Conservation (phyloP, 1,140 invertebrate genomes). For the Artemia franciscana region DNA sequence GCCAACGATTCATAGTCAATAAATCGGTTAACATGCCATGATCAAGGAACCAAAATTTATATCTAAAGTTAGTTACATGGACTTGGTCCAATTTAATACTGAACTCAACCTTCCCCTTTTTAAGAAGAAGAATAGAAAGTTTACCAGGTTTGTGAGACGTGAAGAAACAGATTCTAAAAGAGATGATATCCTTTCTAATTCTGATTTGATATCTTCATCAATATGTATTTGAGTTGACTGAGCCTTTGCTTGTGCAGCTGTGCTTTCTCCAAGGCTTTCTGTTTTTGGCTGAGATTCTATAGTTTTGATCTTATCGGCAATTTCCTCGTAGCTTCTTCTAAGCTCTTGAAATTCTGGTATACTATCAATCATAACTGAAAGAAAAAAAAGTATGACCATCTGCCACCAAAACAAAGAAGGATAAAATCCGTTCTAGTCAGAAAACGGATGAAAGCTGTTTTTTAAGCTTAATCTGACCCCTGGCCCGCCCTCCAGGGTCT, state of each 20-base stretch:
- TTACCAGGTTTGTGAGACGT: neutral
- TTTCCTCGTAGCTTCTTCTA: neutral
- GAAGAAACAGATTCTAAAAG: neutral
- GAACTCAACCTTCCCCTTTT: too few species aligned
- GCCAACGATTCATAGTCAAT: neutral
- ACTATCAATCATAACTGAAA: neutral
- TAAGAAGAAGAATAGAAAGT: too few species aligned
- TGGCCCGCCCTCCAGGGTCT: too few species aligned
- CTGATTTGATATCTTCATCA: neutral
- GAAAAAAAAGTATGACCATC: neutral
- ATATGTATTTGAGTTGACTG: neutral
- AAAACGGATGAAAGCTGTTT: too few species aligned
- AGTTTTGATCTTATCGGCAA: neutral
- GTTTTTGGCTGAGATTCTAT: neutral
- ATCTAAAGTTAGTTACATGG: neutral
- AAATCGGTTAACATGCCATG: neutral
- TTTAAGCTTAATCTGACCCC: too few species aligned
- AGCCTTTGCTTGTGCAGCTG: neutral
- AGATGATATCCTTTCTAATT: neutral
- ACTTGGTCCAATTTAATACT: too few species aligned
- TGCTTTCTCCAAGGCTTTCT: neutral
- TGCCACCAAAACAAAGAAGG: too few species aligned
- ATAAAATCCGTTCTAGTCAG: too few species aligned
- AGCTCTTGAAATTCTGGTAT: neutral
- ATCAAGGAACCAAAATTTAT: neutral